Base-by-base conservation (phyloP, 2,888 invertebrate species). In the Anthophora plumipes region DNA sequence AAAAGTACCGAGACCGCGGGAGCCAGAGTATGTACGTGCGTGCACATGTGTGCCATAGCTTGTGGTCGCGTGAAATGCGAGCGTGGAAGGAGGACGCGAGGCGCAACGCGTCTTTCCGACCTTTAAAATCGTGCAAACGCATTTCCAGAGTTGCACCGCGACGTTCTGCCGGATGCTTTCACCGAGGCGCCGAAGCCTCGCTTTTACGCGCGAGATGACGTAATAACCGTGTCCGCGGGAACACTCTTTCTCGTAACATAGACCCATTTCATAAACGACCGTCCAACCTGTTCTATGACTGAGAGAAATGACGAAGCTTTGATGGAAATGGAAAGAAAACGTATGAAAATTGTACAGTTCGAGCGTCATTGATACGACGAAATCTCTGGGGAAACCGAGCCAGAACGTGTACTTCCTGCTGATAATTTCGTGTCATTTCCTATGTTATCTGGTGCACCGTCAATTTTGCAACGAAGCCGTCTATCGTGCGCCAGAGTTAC, bases 341-440 rank as follows among this genome's bases (percentile, higher is more conserved):
- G 66, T 17, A 52, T 6, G 17, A 12, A n/a, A 54, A 75, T 55
- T 17, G 52, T 61, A 63, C 43, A 37, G 50, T 31, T 31, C 50
- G 50, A 41, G 22, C 31, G 48, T 37, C n/a, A n/a, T 43, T 3
- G 71, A 41, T 85, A 85, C 85, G 85, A 85, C 85, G 85, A 64
- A 74, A 70, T 73, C 71, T 55, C 37, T 59, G 31, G 31, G n/a
- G 63, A 60, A 46, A 77, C 60, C 55, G 39, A 72, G 60, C 41
- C 71, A 70, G 75, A 57, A 72, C 59, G 80, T n/a, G 86, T 86
- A 82, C 63, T 82, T 86, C 86, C 84, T 82, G 82, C 37, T 75
- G 86, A 86, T 81, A 83, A 83, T 66, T 69, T 39, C 60, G 20
- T 61, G 78, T 70, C 83, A 55, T 52, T 86, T 86, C 86, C 80